Percentiles rank a stretch among this genome's conserved stretches.
Conservation (phyloP, 2,113 vertebrate species). For the Prochilodus magdalenae region DNA sequence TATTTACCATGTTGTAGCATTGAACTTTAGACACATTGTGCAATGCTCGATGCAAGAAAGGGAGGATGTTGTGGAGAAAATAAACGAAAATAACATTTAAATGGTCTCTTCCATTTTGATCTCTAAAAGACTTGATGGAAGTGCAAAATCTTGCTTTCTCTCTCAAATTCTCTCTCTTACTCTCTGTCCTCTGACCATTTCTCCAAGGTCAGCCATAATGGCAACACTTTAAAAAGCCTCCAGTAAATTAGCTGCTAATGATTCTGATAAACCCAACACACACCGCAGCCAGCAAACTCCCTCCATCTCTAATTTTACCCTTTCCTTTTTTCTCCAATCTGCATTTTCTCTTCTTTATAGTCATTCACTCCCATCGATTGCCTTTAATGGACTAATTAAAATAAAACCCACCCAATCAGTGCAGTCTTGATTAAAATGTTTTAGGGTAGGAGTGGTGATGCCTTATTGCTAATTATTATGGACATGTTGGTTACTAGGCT, state of each 20-base stretch:
- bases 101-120: background rate
- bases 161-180: background rate
- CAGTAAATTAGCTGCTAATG: constrained; percentile 1
- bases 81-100: constrained; percentile 15
- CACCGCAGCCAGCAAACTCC: background rate
- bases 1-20: no score
- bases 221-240: constrained; percentile 18
- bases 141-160: background rate
- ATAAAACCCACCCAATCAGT: constrained; percentile 29
- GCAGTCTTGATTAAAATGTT: constrained; percentile 34
- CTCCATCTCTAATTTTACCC: background rate
- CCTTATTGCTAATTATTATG: constrained; percentile 22
- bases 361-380: constrained; percentile 21
- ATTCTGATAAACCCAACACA: constrained; percentile 17
- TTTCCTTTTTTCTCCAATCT: constrained; percentile 8
- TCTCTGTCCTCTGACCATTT: background rate
- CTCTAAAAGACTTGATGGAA: constrained; percentile 1
- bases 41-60: background rate
- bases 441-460: background rate
- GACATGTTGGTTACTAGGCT: background rate
- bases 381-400: constrained; percentile 41
- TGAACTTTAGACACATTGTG: background rate
- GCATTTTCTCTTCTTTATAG: constrained; percentile 26
- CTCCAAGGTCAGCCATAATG: constrained; percentile 38
- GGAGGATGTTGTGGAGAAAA: background rate